A percentile compares a stretch with the other conserved stretches of the same genome.
These are phyloP conservation scores for Gnathochromis pfefferi DNA, from an alignment of 2,113 vertebrate species.

Conservation along the genomic window DNA sequence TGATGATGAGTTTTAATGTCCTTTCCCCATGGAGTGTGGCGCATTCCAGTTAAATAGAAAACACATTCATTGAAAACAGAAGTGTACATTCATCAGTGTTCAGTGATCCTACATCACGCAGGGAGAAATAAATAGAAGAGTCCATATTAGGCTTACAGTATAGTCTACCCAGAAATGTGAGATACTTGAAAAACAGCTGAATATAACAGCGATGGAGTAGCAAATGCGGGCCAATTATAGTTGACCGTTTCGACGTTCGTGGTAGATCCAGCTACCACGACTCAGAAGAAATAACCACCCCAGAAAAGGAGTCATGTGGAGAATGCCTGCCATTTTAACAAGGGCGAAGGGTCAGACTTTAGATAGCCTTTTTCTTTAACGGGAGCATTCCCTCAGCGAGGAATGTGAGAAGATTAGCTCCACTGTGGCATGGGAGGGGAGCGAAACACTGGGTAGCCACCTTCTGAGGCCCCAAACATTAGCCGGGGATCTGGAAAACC, in stretches of 20 bases:
- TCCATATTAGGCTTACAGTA: slow-evolving; percentile 9
- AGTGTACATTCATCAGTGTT: slow-evolving; percentile 39
- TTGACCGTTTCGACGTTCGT: slow-evolving; percentile 3
- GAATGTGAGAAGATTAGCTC: slow-evolving; percentile 71
- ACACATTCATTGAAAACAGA: slow-evolving; percentile 19
- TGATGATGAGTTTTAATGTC: not conserved
- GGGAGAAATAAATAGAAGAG: slow-evolving; percentile 46
- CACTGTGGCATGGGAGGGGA: slow-evolving; percentile 46
- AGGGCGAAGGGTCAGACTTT: slow-evolving; percentile 64
- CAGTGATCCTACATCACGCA: slow-evolving; percentile 21
- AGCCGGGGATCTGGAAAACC: slow-evolving; percentile 64
- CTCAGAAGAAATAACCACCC: slow-evolving; percentile 42
- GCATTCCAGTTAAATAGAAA: slow-evolving; percentile 62
- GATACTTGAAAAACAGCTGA: slow-evolving; percentile 33
- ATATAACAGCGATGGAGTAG: slow-evolving; percentile 31
- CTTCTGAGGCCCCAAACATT: slow-evolving; percentile 52
- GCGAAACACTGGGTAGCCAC: slow-evolving; percentile 29
- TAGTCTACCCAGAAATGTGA: slow-evolving; percentile 42
- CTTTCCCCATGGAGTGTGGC: slow-evolving; percentile 4
- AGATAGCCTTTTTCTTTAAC: slow-evolving; percentile 69
- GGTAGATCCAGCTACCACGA: slow-evolving; percentile 56
- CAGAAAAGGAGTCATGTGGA: slow-evolving; percentile 46
- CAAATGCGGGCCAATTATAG: slow-evolving; percentile 55
- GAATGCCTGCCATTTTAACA: slow-evolving; percentile 64
- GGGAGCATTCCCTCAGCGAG: slow-evolving; percentile 62